Conservation (phyloP, 2,797 vertebrate genomes). For the Telmatherina bonti region DNA sequence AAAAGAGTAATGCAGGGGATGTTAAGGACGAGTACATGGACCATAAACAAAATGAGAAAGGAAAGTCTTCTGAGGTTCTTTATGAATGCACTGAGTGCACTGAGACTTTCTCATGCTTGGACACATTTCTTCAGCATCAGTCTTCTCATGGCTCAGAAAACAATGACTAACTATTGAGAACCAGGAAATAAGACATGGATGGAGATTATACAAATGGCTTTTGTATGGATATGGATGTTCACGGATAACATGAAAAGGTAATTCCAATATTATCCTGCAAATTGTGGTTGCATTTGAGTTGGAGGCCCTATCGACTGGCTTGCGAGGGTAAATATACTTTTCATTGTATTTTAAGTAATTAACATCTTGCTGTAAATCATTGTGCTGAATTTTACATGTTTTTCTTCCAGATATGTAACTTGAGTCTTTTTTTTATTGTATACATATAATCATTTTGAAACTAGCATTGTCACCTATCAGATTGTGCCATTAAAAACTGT, state of each 20-base stretch:
- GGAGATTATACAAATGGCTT: neutral
- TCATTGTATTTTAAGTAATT: constrained; percentile 26
- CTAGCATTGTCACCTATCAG: constrained; percentile 21
- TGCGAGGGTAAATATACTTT: constrained; percentile 14
- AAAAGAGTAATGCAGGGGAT: constrained; percentile 58
- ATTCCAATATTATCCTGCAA: constrained; percentile 7
- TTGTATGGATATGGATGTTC: neutral
- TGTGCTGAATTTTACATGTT: constrained; percentile 32
- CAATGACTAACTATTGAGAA: constrained; percentile 44
- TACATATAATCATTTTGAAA: constrained; percentile 42
- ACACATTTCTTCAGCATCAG: constrained; percentile 83
- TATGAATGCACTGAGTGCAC: constrained; percentile 84
- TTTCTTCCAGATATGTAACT: constrained; percentile 24
- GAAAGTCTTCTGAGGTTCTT: constrained; percentile 65
- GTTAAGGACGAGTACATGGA: constrained; percentile 63
- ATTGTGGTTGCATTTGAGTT: constrained; percentile 11
- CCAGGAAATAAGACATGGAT: neutral
- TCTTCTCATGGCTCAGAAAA: constrained; percentile 78
- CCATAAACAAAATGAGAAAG: constrained; percentile 58
- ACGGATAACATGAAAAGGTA: constrained; percentile 21
- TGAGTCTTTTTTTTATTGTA: constrained; percentile 19
- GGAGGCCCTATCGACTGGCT: neutral
- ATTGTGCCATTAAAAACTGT: constrained; percentile 64
- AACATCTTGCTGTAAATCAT: constrained; percentile 23
- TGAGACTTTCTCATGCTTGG: constrained; percentile 78